phyloP scores from a whole-genome alignment of 1,140 invertebrate species.

The Eriocheir sinensis region DNA sequence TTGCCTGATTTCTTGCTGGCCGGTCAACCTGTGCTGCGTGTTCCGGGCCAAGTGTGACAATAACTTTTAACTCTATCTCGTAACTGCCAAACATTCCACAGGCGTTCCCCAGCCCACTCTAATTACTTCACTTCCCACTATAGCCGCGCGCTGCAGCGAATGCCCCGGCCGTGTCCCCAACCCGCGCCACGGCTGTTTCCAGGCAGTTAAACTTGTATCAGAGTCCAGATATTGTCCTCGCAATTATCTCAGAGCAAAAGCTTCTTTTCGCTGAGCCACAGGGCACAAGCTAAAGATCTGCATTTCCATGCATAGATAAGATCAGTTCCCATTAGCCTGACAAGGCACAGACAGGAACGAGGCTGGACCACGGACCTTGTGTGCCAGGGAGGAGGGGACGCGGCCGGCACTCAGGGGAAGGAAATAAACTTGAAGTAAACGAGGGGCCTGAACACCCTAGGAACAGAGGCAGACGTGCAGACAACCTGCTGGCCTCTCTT shows the following conservation, averaged over 20 bases:
- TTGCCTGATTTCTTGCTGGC: background rate
- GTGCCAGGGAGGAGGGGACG: background rate
- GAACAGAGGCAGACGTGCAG: background rate
- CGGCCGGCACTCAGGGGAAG: background rate
- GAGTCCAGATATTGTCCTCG: background rate
- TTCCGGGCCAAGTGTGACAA: background rate
- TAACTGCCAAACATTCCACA: constrained; percentile 24
- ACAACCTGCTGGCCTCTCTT: background rate
- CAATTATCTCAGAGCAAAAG: constrained; percentile 13
- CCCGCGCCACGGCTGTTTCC: background rate
- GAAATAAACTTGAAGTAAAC: background rate
- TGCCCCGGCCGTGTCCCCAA: background rate
- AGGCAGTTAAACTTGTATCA: constrained; percentile 5
- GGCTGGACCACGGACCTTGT: background rate
- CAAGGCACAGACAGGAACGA: background rate
- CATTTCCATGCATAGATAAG: constrained; percentile 25
- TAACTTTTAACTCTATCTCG: background rate
- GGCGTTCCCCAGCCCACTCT: background rate
- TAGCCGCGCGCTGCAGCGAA: background rate
- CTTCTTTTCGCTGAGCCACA: background rate
- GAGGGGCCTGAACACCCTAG: background rate
- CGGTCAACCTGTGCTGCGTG: background rate
- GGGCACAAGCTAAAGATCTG: background rate
- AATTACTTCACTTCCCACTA: background rate
- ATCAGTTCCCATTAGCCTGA: constrained; percentile 13